Base-by-base conservation (phyloP, 2,797 vertebrate genomes). In the Oreochromis grahami region DNA sequence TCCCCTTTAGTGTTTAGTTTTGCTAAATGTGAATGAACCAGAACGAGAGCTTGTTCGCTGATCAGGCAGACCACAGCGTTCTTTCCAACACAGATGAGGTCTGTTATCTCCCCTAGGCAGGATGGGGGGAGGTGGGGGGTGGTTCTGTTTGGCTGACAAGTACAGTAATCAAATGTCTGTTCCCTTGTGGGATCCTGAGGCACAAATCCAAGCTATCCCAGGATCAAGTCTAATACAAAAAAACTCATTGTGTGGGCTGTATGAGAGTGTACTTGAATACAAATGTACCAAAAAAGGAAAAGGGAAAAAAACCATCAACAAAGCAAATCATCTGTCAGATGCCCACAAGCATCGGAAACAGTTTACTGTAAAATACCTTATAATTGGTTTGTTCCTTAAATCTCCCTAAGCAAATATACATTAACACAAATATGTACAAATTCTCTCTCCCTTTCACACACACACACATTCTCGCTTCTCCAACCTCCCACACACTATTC, bases 111-210 rank as follows among this genome's bases (percentile, higher is more conserved):
- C 84, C 53, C 24, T 82, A 85, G 78, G 89, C 88, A 89, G 84
- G 82, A 88, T 83, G 81, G 79, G 77, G 58, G 41, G 56, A 36
- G 58, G 5, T 41, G 56, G 32, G 4, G 38, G 76, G 81, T 72
- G 86, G 24, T 86, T 84, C 70, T 91, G 83, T 90, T 85, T 91
- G 76, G 85, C 84, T 89, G 86, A 92, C 82, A 90, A 90, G 87
- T 91, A 91, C 89, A 88, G 89, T 94, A 82, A 93, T 93, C 87
- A 88, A 93, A 93, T 92, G 84, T 89, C 78, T 89, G 80, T 86
- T 92, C 81, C 70, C 85, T 77, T 74, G 82, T 91, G 82, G 82
- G 87, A 85, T 87, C 83, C 78, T 78, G 45, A 53, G 79, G 87
- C 85, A 77, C 50, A 86, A 78, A 89, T 89, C 88, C 83, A 87